A percentile compares a stretch with the other conserved stretches of the same genome.
Conservation (phyloP, 2,113 vertebrate genomes). For the Takifugu flavidus region DNA sequence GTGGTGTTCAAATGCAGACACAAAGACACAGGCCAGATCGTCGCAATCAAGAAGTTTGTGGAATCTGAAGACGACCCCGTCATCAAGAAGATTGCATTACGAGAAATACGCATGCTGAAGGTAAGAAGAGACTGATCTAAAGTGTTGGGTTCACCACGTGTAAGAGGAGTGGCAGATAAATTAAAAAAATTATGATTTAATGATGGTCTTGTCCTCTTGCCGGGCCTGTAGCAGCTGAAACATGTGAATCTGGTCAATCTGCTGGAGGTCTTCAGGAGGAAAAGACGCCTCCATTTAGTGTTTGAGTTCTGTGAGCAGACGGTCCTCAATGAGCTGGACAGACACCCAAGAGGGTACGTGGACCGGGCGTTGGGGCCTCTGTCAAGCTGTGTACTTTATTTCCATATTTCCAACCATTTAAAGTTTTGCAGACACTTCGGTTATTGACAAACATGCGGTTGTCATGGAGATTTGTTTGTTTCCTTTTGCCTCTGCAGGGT, state of each 20-base stretch:
- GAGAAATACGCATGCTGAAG: conserved; percentile 86
- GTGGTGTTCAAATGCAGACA: conserved; percentile 87
- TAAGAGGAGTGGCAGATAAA: too few species aligned
- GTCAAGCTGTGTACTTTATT: too few species aligned
- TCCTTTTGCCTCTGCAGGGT: conserved; percentile 69
- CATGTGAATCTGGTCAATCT: conserved; percentile 87
- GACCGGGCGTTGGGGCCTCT: background rate
- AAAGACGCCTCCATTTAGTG: conserved; percentile 83
- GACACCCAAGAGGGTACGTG: conserved; percentile 81
- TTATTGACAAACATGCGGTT: too few species aligned
- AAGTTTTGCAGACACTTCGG: too few species aligned
- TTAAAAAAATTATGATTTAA: background rate
- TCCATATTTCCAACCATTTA: too few species aligned
- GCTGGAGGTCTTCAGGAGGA: conserved; percentile 86
- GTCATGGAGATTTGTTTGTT: conserved; percentile 14
- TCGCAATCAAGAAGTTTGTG: conserved; percentile 87
- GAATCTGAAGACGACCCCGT: conserved; percentile 86
- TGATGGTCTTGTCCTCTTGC: background rate
- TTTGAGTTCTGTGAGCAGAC: conserved; percentile 91
- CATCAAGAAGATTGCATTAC: conserved; percentile 84
- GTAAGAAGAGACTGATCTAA: conserved; percentile 53
- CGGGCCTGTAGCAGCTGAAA: conserved; percentile 79
- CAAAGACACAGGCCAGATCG: conserved; percentile 80
- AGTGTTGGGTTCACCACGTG: background rate
- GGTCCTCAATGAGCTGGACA: conserved; percentile 85